A percentile compares a stretch with the other conserved stretches of the same genome.
These are phyloP conservation scores for Alosa alosa DNA, from an alignment of 2,113 vertebrate species.

Conservation along the genomic window DNA sequence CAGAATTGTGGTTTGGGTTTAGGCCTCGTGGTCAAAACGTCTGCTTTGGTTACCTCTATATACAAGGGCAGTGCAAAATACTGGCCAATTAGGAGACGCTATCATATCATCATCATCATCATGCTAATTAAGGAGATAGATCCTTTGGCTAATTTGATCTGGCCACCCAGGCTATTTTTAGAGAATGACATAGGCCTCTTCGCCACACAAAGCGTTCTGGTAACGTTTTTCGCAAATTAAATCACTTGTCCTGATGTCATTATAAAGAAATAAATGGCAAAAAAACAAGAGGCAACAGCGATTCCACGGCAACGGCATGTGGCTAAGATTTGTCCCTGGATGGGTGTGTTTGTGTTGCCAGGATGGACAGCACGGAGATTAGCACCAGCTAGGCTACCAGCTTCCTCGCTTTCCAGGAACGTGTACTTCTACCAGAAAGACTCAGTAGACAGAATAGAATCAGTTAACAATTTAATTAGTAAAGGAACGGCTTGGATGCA, in stretches of 20 bases:
- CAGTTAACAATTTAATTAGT: too few relatives aligned
- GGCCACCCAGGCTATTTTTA: constrained; percentile 62
- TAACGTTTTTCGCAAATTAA: constrained; percentile 20
- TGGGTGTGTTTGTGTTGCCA: constrained; percentile 32
- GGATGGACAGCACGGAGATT: not conserved
- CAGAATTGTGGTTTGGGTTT: constrained; percentile 26
- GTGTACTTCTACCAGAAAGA: too few relatives aligned
- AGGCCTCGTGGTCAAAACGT: constrained; percentile 24
- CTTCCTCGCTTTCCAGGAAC: not conserved
- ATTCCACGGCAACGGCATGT: constrained; percentile 37
- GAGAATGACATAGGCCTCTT: constrained; percentile 49
- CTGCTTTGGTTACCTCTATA: constrained; percentile 34
- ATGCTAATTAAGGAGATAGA: constrained; percentile 55
- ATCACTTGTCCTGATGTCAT: constrained; percentile 13
- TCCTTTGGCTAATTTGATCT: constrained; percentile 61
- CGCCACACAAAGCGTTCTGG: constrained; percentile 14
- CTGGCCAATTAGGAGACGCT: constrained; percentile 52
- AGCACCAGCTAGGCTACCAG: not conserved
- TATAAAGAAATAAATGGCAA: constrained; percentile 29
- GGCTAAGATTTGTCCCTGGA: constrained; percentile 29
- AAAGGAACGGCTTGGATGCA: too few relatives aligned
- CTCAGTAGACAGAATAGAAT: too few relatives aligned
- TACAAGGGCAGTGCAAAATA: constrained; percentile 20
- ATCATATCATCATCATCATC: constrained; percentile 51
- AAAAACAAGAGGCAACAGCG: constrained; percentile 34